Evolutionary conservation across 2,797 vertebrate species (phyloP), one percentile per base, ranked within the genome.

Genomic region (Enteromius fasciolatus): DNA sequence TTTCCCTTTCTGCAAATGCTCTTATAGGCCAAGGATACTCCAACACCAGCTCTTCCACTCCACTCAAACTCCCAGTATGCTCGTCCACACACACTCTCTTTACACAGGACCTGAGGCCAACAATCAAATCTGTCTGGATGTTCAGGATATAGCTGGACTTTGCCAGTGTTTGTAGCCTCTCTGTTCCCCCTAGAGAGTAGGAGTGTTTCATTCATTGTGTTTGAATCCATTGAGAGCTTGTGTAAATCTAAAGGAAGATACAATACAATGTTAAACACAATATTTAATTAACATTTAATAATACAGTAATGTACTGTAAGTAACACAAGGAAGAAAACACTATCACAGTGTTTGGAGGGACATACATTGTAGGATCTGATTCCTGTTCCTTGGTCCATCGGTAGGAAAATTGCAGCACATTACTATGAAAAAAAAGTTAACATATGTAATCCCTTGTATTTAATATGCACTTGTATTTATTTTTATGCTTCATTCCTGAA

Each of bases 31-130:
- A 87, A 52, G 0, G 84, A 84, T 48, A 86, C 63, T 68, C 85
- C 74, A 15, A 87, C 23, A 2, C 78, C 84, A 48, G 80, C 83
- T 36, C 14, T 41, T 0, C 86, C 86, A 18, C 31, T 63, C 82
- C 83, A 87, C 23, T 87, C 86, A n/a, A 87, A 44, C 73, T 84
- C 86, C 86, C 86, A 87, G 28, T 87, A 87, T n/a, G 41, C 59
- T 28, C 80, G 76, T 48, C 83, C 80, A 72, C 28, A 76, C 31
- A 86, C 48, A 1, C 61, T 77, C 74, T 86, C 82, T 33, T 68
- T 77, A 74, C 82, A 86, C 85, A 87, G 52, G 23, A 87, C 83
- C 74, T 85, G 81, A 3, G 80, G 77, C 83, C 80, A 85, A 36
- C 23, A 46, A 68, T 87, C 81, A 10, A 87, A 87, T 52, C 86